Percentiles rank a stretch among this genome's conserved stretches.
These are phyloP conservation scores for Crepidodera aurea DNA, from an alignment of 2,888 invertebrate species.

Conservation along the genomic window DNA sequence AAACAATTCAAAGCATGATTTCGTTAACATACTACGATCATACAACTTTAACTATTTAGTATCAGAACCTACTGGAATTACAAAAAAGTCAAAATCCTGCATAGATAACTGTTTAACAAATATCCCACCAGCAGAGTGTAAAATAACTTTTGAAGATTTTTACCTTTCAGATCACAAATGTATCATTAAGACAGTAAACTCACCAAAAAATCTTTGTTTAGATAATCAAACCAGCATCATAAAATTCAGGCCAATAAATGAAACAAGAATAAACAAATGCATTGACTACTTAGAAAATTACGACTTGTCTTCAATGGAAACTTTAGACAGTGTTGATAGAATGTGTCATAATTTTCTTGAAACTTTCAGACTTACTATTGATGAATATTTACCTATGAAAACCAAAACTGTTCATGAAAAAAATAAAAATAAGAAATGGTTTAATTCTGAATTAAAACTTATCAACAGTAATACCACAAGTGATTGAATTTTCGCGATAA, in stretches of 20 bases:
- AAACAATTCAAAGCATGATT: background rate
- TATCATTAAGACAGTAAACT: background rate
- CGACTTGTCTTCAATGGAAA: background rate
- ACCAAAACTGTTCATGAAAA: background rate
- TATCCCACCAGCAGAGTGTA: background rate
- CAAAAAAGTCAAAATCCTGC: too few species aligned
- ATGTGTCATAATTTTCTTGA: background rate
- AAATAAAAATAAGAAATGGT: constrained; percentile 6
- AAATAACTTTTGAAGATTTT: background rate
- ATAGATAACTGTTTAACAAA: background rate
- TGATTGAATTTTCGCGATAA: too few species aligned
- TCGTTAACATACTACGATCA: background rate
- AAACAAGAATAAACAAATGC: background rate
- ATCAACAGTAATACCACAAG: too few species aligned
- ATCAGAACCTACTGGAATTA: background rate
- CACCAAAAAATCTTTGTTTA: background rate
- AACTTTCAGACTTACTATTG: background rate
- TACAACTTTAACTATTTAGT: background rate
- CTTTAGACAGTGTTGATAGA: background rate
- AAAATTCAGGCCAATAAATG: background rate
- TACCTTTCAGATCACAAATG: background rate
- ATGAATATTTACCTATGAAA: background rate
- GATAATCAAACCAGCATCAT: background rate
- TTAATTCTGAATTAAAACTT: constrained; percentile 1
- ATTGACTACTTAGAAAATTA: background rate